phyloP scores from a whole-genome alignment of 2,888 invertebrate species.

The Patella ulyssiponensis region DNA sequence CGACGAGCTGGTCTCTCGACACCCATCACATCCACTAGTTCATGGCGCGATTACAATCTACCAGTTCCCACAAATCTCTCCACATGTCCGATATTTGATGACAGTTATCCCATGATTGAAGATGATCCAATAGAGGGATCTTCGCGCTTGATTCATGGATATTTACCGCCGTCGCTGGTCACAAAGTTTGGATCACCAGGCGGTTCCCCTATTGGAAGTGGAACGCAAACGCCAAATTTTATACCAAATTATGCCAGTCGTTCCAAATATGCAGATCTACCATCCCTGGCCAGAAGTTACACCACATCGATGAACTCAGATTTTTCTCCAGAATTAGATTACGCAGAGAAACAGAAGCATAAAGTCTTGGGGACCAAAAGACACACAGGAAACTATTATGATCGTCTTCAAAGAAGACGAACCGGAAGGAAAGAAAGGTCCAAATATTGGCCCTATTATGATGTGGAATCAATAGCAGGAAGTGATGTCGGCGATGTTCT shows the following conservation, averaged over 20 bases:
- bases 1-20: slow-evolving; percentile 3
- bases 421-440: slow-evolving; percentile 39
- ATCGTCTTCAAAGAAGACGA: slow-evolving; percentile 40
- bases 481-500: slow-evolving; percentile 46
- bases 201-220: slow-evolving; percentile 19
- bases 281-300: slow-evolving; percentile 3
- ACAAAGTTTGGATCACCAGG: slow-evolving; percentile 10
- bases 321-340: slow-evolving; percentile 19
- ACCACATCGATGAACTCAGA: neutral
- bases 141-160: neutral
- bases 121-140: neutral
- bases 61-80: neutral
- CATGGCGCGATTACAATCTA: slow-evolving; percentile 15
- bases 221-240: slow-evolving; percentile 14
- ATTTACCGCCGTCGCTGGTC: slow-evolving; percentile 11
- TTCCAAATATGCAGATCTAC: slow-evolving; percentile 9
- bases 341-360: slow-evolving; percentile 35
- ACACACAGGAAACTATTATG: slow-evolving; percentile 48
- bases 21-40: neutral
- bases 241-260: neutral
- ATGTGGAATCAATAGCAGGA: slow-evolving; percentile 51
- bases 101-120: neutral
- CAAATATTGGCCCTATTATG: slow-evolving; percentile 51
- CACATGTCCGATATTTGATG: slow-evolving; percentile 13
- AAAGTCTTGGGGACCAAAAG: slow-evolving; percentile 42